Evolutionary conservation across 2,888 invertebrate genomes (phyloP), one percentile per base, ranked within the genome.

Genomic region (Ophion ventricosus): DNA sequence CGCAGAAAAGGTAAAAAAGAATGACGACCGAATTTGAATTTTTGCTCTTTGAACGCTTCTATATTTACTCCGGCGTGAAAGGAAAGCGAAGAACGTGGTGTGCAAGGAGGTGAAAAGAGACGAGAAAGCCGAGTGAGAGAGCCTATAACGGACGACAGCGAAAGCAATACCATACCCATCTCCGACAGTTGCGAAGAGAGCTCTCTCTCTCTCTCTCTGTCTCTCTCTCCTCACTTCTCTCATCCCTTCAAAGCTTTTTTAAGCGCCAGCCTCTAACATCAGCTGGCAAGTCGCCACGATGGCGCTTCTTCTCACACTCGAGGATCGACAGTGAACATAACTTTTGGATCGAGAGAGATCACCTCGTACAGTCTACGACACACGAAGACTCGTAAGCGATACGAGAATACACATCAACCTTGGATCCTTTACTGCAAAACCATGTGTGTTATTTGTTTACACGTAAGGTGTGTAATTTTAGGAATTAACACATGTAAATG

Each of bases 1-100:
- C 59, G 66, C 35, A 64, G 69, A 78, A 40, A 69, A 69, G 49
- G 54, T 78, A 25, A 74, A 57, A 73, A 75, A 57, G 67, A 64
- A 85, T 82, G 81, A 82, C 79, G 80, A 81, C 79, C 77, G 82
- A 87, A 87, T 87, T 87, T 87, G 85, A 87, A 87, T 87, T 87
- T 85, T 79, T 73, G 81, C 83, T 86, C 85, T 87, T 87, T 87
- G 86, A 86, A 85, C 84, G 77, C 77, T 87, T 76, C 86, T 72
- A 85, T 86, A 87, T 86, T 87, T 85, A 84, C 85, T 85, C 82
- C 75, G 80, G 75, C 80, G 83, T 83, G 79, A 87, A 86, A 85
- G 83, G 85, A 80, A 87, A 85, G 83, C 83, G 82, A 79, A 87
- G 84, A 87, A 88, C 79, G 85, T 56, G 43, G 56, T 66, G 29